Evolutionary conservation across 35 echinoderm and acorn worm species (phyloP), one percentile per base, ranked within the genome.

Genomic region (Anneissia japonica): DNA sequence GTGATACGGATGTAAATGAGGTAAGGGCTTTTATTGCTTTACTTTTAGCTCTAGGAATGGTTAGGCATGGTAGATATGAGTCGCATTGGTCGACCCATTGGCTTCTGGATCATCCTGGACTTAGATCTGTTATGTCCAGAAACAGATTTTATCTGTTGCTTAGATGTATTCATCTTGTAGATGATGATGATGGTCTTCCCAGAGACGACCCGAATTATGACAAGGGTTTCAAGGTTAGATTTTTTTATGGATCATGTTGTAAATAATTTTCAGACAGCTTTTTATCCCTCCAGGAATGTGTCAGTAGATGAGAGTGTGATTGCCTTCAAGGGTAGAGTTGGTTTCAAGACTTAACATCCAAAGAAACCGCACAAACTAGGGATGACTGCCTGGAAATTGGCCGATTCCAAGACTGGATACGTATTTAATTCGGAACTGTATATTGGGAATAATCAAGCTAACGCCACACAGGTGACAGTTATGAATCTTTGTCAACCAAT

Each of bases 391-490:
- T 91, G 31, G 46, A 85, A 74, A 23, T 80, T 85, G 29, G 73
- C 76, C 38, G 89, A 91, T 21, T n/a, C 46, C 23, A 0, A 89
- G n/a, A 80, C 40, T 36, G 90, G 90, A 0, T 91, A 91, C 36
- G 79, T 77, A 3, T 85, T 64, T 51, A 91, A 91, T 1, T 46
- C 81, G 0, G 39, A 55, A 34, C 33, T 86, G 0, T 86, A 75
- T 43, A 74, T 79, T 11, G 32, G 51, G 1, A 23, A 64, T 26
- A 23, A 26, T 2, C 51, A 2, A 2, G 1, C 51, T 19, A n/a
- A n/a, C 26, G 31, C 33, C 6, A 84, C 83, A 12, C 29, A 84
- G n/a, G 31, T 19, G 30, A 90, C 72, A 4, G 88, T 90, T 21
- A 33, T 90, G 32, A 32, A 72, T 10, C 81, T 90, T 26, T 77